These are phyloP conservation scores for Trachythela sp. DNA, from an alignment of 64 coral and sea anemone species.

Conservation along the genomic window DNA sequence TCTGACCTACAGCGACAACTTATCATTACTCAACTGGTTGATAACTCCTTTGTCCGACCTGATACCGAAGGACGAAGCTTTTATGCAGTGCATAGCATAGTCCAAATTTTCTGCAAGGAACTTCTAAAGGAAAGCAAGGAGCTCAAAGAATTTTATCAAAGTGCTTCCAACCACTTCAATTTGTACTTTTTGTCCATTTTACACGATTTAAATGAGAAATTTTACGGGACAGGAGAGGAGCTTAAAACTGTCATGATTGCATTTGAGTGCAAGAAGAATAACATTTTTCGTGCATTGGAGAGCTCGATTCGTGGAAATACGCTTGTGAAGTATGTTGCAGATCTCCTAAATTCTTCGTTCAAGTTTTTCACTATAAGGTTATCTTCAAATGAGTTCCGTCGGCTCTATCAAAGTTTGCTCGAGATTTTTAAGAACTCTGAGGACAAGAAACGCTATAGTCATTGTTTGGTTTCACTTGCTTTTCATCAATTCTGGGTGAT, in stretches of 20 bases:
- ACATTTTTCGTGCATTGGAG: background rate
- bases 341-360: background rate
- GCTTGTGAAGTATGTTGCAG: background rate
- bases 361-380: slow-evolving; percentile 1
- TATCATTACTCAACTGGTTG: background rate
- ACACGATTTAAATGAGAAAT: slow-evolving; percentile 3
- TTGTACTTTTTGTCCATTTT: background rate
- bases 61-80: background rate
- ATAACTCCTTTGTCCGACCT: background rate
- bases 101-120: background rate
- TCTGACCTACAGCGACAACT: background rate
- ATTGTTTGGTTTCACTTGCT: background rate
- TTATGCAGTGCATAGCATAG: slow-evolving; percentile 9
- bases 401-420: background rate
- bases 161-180: background rate
- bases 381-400: background rate
- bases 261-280: slow-evolving; percentile 22
- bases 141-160: background rate
- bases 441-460: background rate
- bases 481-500: slow-evolving; percentile 25
- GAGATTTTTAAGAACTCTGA: background rate
- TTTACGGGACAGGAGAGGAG: background rate
- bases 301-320: background rate
- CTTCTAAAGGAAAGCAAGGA: background rate
- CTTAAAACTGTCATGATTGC: background rate